Conservation (phyloP, 2,113 vertebrate genomes). For the Phylloscopus trochilus region DNA sequence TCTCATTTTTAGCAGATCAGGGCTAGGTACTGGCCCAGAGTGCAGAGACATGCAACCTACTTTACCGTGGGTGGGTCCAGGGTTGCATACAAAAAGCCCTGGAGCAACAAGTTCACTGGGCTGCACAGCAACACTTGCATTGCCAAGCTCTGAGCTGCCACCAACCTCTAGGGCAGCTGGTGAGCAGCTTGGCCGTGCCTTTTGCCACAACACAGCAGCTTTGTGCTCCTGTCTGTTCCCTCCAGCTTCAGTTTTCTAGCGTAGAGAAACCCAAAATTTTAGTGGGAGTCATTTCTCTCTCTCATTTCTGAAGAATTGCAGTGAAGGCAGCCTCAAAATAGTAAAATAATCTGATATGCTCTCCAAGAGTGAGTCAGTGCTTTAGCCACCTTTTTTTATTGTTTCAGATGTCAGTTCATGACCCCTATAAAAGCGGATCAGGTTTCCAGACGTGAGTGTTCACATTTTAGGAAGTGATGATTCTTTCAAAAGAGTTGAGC, state of each 20-base stretch:
- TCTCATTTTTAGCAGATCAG: neutral
- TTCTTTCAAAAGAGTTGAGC: neutral
- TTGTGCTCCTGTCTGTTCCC: neutral
- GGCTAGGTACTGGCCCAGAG: neutral
- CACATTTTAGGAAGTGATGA: neutral
- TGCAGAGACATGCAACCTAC: neutral
- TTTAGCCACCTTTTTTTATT: neutral
- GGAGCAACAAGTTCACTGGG: neutral
- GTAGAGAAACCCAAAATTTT: neutral
- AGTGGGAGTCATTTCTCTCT: neutral
- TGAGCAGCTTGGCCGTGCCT: neutral
- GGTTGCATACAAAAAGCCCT: fast-evolving
- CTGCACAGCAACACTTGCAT: neutral
- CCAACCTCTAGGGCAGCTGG: neutral
- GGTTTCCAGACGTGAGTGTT: neutral
- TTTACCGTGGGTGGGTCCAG: neutral
- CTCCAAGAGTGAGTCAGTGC: neutral
- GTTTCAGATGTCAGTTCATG: neutral
- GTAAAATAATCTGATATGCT: neutral
- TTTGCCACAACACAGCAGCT: neutral
- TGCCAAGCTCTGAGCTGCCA: neutral
- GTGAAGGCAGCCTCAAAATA: neutral
- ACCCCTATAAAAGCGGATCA: neutral
- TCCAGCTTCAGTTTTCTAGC: neutral
- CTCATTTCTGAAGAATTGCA: neutral